Percentiles rank a stretch among this genome's conserved stretches.
Conservation (phyloP, 2,797 vertebrate species). For the Onychomys torridus region DNA sequence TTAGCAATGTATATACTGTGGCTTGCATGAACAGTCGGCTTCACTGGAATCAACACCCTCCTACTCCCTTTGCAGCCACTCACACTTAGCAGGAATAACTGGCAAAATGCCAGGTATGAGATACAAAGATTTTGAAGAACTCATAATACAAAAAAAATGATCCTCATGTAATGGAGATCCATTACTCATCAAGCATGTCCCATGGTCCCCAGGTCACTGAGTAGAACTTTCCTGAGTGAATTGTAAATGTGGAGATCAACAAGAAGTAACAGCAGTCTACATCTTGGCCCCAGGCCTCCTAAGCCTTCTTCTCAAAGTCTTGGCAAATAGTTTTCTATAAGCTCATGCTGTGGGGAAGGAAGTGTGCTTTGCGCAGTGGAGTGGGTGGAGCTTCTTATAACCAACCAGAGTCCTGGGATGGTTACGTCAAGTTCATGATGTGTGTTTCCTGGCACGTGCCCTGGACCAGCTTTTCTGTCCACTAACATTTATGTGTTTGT, state of each 20-base stretch:
- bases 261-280: background rate
- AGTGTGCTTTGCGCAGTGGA: background rate
- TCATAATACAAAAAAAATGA: background rate
- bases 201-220: background rate
- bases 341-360: background rate
- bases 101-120: background rate
- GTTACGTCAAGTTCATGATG: background rate
- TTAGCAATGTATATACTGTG: no score
- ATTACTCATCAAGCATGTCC: background rate
- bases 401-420: background rate
- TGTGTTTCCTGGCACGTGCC: background rate
- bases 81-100: background rate
- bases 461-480: background rate
- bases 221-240: background rate
- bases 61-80: background rate
- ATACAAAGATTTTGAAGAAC: background rate
- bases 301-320: background rate
- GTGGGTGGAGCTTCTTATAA: background rate
- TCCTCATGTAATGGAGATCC: background rate
- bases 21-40: background rate
- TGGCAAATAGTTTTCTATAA: constrained; percentile 16
- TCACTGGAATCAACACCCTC: background rate
- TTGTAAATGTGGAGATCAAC: background rate
- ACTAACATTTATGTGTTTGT: background rate
- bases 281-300: background rate